Conservation (phyloP, 2,797 vertebrate species). For the Diglossa cyanea region DNA sequence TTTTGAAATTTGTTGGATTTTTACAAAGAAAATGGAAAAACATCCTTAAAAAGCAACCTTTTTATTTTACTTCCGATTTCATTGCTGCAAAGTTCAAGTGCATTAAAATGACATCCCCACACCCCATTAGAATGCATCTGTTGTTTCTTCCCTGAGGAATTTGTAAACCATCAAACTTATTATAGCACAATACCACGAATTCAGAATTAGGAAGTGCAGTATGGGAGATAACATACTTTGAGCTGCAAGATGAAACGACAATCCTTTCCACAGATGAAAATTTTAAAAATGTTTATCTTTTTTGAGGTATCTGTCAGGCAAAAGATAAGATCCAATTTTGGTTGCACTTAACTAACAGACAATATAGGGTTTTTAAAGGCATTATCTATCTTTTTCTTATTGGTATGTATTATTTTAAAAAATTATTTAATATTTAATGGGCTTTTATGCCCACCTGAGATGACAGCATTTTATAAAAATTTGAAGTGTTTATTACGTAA, state of each 20-base stretch:
- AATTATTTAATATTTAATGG: neutral
- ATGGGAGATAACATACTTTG: neutral
- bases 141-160: neutral
- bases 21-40: neutral
- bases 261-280: neutral
- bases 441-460: neutral
- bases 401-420: neutral
- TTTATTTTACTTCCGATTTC: neutral
- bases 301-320: neutral
- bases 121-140: accelerated
- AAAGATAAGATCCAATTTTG: neutral
- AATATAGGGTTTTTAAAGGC: neutral
- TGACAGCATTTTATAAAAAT: neutral
- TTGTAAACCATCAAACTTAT: neutral
- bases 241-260: neutral
- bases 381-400: neutral
- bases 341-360: neutral
- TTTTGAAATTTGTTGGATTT: neutral
- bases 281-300: neutral
- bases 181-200: neutral
- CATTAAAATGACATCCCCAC: neutral
- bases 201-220: neutral
- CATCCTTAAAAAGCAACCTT: neutral
- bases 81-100: neutral
- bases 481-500: neutral